Evolutionary conservation across 2,113 vertebrate species (phyloP).

Genomic region (Eonycteris spelaea): DNA sequence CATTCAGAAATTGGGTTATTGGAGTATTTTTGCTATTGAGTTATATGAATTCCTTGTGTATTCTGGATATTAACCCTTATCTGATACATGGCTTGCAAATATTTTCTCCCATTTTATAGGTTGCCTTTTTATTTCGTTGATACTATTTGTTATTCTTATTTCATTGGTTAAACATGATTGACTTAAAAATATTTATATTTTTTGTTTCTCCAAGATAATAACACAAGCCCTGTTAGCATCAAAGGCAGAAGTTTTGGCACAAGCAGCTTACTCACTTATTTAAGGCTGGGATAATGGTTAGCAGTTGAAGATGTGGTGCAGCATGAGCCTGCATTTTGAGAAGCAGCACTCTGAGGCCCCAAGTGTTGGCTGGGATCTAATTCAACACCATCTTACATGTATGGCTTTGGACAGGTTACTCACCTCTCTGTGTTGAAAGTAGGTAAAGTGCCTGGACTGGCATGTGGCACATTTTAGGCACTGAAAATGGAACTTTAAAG

Average conservation of each 20-base stretch:
- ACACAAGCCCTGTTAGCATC: background rate
- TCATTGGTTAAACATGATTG: background rate
- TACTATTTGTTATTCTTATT: background rate
- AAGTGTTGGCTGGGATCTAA: background rate
- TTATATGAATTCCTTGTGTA: background rate
- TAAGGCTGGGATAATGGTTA: background rate
- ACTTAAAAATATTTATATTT: background rate
- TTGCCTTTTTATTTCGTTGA: background rate
- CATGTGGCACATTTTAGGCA: background rate
- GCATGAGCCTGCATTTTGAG: background rate
- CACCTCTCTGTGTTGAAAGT: background rate
- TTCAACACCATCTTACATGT: background rate
- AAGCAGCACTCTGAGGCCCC: background rate
- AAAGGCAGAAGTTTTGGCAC: background rate
- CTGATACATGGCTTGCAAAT: background rate
- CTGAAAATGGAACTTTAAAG: background rate
- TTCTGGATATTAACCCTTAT: background rate
- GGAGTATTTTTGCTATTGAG: background rate
- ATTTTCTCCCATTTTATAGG: background rate
- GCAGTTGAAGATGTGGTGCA: background rate
- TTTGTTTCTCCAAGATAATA: background rate
- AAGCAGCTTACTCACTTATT: background rate
- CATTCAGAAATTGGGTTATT: background rate
- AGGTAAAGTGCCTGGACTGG: background rate
- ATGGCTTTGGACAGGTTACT: background rate